These are phyloP conservation scores for Podarcis siculus DNA, from an alignment of 2,797 vertebrate genomes.

Conservation along the genomic window DNA sequence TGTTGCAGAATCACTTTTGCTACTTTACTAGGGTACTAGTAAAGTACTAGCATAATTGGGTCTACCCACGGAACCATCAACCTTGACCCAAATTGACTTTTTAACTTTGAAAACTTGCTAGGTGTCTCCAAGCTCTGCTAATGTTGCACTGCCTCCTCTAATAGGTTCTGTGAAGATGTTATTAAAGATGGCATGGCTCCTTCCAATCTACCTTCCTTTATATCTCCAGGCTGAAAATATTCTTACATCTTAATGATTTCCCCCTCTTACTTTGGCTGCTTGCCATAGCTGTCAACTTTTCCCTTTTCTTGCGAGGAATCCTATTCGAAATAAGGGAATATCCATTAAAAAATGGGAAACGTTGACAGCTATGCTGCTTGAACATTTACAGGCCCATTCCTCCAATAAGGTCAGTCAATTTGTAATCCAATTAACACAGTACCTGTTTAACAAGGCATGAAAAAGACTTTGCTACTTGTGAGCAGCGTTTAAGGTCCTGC, in stretches of 20 bases:
- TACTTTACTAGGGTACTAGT: background rate
- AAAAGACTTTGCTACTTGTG: background rate
- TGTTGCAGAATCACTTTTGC: background rate
- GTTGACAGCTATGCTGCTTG: background rate
- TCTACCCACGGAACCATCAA: background rate
- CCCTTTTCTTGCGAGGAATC: too few species aligned
- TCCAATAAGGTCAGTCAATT: background rate
- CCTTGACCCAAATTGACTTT: background rate
- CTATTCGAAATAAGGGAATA: too few species aligned
- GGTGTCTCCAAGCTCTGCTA: background rate
- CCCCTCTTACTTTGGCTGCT: background rate
- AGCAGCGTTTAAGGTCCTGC: background rate
- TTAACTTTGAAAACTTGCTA: background rate
- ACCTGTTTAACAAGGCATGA: slow-evolving; percentile 16
- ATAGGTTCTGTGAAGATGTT: background rate
- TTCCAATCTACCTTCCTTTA: background rate
- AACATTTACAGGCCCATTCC: background rate
- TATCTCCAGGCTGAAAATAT: background rate
- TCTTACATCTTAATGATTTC: background rate
- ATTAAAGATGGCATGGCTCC: background rate
- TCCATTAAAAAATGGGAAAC: too few species aligned
- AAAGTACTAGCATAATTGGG: background rate
- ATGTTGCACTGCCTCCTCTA: background rate
- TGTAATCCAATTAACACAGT: slow-evolving; percentile 20
- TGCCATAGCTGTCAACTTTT: too few species aligned